Base-by-base conservation (phyloP, 2,888 invertebrate genomes). In the Empis stercorea region DNA sequence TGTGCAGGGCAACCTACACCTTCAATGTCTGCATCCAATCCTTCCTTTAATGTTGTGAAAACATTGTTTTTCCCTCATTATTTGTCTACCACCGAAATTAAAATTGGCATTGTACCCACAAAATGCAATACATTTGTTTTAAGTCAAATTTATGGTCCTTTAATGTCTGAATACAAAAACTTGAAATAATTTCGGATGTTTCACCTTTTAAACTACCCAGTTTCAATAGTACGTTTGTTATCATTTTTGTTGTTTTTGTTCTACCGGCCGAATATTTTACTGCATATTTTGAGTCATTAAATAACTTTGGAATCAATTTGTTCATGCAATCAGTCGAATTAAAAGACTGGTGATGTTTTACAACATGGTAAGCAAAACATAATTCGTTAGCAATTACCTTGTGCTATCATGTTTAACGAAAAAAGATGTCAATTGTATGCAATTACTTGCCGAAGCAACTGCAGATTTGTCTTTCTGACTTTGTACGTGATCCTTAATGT, bases 1-100 rank as follows among this genome's bases (percentile, higher is more conserved):
- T 52, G 48, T 34, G 44, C 44, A 23, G 52, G 38, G 41, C 46
- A 48, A 32, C 52, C 47, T 30, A 52, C 32, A 17, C 50, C 48
- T 47, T 50, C 44, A 38, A 50, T 45, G 41, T 49, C 37, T 16
- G 44, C 20, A 38, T 47, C 41, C 32, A 48, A 43, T 48, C 36
- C 40, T 14, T 11, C 23, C 34, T 48, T 50, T 45, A 45, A 50
- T 38, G 47, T 50, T 44, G 41, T 43, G 42, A 45, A 50, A 32
- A 50, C 44, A 23, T 44, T 50, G 37, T 44, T 44, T 36, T 37
- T 43, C n/a, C 40, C 40, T n/a, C 13, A 45, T 32, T 30, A 30
- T 37, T 43, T 37, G 16, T 30, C 37, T 37, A 39, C 38, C 44
- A 15, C 47, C n/a, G n/a, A n/a, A n/a, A n/a, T n/a, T n/a, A n/a